Conservation (phyloP, 2,888 invertebrate species). For the Rhingia campestris region DNA sequence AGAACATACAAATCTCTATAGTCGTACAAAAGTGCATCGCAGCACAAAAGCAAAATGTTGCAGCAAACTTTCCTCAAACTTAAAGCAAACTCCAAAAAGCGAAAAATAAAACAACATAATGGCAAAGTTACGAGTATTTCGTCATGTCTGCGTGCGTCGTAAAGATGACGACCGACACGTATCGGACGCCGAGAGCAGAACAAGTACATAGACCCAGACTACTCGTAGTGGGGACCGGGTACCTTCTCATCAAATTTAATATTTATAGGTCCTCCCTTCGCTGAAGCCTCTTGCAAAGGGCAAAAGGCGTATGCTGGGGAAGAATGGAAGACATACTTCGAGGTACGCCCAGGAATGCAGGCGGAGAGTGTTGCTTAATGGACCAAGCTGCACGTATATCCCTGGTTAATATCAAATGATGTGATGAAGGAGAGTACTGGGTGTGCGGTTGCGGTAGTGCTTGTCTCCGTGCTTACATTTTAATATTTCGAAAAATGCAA, state of each 20-base stretch:
- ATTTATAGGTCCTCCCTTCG: conserved; percentile 29
- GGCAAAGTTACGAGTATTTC: not conserved
- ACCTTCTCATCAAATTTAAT: conserved; percentile 46
- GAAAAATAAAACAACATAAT: not conserved
- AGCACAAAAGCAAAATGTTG: conserved; percentile 11
- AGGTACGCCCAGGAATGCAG: conserved; percentile 16
- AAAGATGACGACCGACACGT: conserved; percentile 48
- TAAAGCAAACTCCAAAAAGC: not conserved
- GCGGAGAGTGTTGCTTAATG: conserved; percentile 6
- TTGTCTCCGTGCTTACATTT: conserved; percentile 28
- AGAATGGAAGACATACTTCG: not conserved
- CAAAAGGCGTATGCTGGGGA: not conserved
- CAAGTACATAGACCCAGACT: not conserved
- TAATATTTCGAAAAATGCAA: conserved; percentile 46
- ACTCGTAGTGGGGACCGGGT: not conserved
- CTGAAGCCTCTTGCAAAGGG: not conserved
- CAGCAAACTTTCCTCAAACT: conserved; percentile 10
- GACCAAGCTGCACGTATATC: conserved; percentile 14
- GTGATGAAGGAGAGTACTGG: not conserved
- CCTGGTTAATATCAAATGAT: not conserved
- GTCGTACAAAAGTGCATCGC: conserved; percentile 3
- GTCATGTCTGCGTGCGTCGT: conserved; percentile 36
- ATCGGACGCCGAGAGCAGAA: conserved; percentile 23
- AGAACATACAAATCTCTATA: conserved; percentile 1
- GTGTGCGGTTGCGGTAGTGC: not conserved